These are phyloP conservation scores for Geopemphigus sp. DNA, from an alignment of 1,140 invertebrate species.

Conservation along the genomic window DNA sequence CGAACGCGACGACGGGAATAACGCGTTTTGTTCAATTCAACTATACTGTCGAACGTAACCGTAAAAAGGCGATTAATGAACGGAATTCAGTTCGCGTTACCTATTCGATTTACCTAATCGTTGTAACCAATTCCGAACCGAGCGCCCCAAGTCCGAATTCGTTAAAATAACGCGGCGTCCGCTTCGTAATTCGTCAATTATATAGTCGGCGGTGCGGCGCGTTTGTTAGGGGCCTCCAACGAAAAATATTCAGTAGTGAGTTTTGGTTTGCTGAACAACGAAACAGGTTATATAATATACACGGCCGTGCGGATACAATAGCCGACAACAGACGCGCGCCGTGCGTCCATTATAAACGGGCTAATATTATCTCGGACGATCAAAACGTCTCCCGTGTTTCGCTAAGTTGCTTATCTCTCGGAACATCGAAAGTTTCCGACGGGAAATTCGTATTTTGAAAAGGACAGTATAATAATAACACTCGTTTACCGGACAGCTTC, in stretches of 20 bases:
- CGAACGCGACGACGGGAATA: too few relatives aligned
- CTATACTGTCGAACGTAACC: too few relatives aligned
- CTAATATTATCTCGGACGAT: neutral
- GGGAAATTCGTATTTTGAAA: neutral
- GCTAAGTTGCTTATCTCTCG: constrained; percentile 10
- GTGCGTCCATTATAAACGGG: neutral
- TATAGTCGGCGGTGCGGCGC: too few relatives aligned
- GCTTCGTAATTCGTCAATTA: too few relatives aligned
- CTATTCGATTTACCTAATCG: too few relatives aligned
- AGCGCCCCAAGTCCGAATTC: too few relatives aligned
- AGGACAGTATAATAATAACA: too few relatives aligned
- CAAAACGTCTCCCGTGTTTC: neutral
- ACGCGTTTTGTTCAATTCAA: too few relatives aligned
- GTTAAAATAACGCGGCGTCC: too few relatives aligned
- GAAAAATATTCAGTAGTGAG: constrained; percentile 37
- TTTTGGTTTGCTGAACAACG: constrained; percentile 33
- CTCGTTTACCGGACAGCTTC: neutral
- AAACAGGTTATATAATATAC: constrained; percentile 14
- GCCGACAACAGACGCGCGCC: constrained; percentile 2
- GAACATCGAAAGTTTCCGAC: neutral
- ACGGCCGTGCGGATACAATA: constrained; percentile 2
- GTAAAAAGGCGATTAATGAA: too few relatives aligned
- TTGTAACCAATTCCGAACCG: too few relatives aligned
- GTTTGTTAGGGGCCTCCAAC: constrained; percentile 19
- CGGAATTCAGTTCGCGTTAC: too few relatives aligned